Evolutionary conservation across 2,113 vertebrate species (phyloP), one percentile per base, ranked within the genome.

Genomic region (Neopipo cinnamomea): DNA sequence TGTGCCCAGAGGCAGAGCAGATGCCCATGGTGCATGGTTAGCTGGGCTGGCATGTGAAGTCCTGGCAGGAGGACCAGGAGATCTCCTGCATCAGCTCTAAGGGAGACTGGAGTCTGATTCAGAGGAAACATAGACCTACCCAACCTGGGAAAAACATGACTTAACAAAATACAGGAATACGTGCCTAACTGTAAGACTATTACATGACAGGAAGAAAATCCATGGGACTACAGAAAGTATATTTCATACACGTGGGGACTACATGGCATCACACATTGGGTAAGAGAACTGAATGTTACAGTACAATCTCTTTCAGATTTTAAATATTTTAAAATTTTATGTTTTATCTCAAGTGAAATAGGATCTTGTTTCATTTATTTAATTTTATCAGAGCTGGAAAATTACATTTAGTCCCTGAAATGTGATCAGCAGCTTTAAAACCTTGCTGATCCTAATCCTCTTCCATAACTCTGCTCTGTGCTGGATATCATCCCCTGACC

Each of bases 11-110:
- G 58, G 25, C 33, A 61, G 53, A 91, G 46, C 23, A 91, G 41
- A 13, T 66, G 30, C 16, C 12, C 13, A 11, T 10, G 33, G 23
- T 0, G 0, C 15, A 33, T 6, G 8, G 11, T 22, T 31, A 55
- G 8, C 15, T 62, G 9, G 31, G 11, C 4, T 50, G 30, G 3
- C 1, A 1, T 2, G 0, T 65, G 23, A 72, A 72, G 24, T n/a
- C 58, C 53, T 83, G 20, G 44, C 12, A 76, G 44, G 7, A 68
- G 28, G 25, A 71, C 12, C 8, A 82, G 14, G 25, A 50, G 1
- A 21, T 21, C 33, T 50, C 68, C 68, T 66, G 9, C 55, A 19
- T 41, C 9, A 31, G 20, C 28, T 5, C 0, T 37, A 46, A 53
- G n/a, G 66, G 18, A 62, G 11, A 14, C 12, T 58, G 41, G 5